A percentile compares a stretch with the other conserved stretches of the same genome.
These are phyloP conservation scores for Brenthis ino DNA, from an alignment of 2,888 invertebrate genomes.

Conservation along the genomic window DNA sequence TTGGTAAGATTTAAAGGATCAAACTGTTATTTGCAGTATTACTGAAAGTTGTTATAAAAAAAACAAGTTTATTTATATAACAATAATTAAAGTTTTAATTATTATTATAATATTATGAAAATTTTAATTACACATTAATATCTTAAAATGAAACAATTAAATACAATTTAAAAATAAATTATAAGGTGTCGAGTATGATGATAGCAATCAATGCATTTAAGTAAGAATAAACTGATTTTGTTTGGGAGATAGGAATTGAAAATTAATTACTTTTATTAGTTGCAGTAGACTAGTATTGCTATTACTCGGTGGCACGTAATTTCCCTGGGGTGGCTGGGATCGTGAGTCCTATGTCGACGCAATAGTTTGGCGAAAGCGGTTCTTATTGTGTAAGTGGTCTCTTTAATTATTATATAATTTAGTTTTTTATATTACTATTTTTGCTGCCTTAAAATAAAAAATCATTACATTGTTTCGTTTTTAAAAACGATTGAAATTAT, in stretches of 20 bases:
- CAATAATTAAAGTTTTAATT: no score
- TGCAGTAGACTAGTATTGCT: slow-evolving; percentile 55
- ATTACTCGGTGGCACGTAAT: slow-evolving; percentile 58
- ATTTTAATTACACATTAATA: no score
- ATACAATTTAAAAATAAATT: neutral
- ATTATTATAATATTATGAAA: no score
- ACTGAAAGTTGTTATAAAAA: no score
- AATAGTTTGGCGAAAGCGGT: slow-evolving; percentile 46
- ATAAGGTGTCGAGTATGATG: neutral
- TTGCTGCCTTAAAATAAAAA: slow-evolving; percentile 3
- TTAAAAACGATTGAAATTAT: no score
- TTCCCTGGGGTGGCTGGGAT: slow-evolving; percentile 62
- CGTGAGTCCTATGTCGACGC: slow-evolving; percentile 38
- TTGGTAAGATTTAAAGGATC: no score
- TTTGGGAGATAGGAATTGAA: slow-evolving; percentile 36
- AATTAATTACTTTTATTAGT: slow-evolving; percentile 67
- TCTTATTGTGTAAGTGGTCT: slow-evolving; percentile 35
- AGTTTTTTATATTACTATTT: slow-evolving; percentile 5
- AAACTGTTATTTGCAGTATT: no score
- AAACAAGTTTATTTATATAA: no score
- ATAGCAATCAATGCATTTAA: slow-evolving; percentile 6
- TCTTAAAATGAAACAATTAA: neutral
- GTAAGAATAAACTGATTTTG: slow-evolving; percentile 22
- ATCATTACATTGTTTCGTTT: neutral
- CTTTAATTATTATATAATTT: slow-evolving; percentile 32